Base-by-base conservation (phyloP, 2,113 vertebrate genomes). In the Corythoichthys intestinalis region DNA sequence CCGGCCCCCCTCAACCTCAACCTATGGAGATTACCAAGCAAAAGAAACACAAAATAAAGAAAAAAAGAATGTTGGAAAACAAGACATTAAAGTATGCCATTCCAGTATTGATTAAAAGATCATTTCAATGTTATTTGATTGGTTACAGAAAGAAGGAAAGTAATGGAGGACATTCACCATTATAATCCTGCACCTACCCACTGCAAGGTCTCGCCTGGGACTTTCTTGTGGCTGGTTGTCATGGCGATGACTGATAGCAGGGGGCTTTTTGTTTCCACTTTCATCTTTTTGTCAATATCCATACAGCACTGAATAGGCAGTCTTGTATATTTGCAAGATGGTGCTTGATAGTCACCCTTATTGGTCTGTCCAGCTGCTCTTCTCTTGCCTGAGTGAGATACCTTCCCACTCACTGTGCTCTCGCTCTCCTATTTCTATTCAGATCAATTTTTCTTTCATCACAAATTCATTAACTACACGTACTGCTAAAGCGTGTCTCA, bases 161-260 rank as follows among this genome's bases (percentile, higher is more conserved):
- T 68, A 81, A 86, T 86, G 65, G 83, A 83, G 89, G 86, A 83
- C 89, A 85, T 66, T 53, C 72, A 74, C 72, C 69, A 66, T 65
- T 76, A 70, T 66, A 71, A 85, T 84, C 89, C 80, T 76, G 62
- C 80, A 84, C 78, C 80, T 79, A 74, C 57, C 75, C 80, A 73
- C 75, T 65, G 78, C 83, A 67, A 71, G 38, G 77, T 75, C 74
- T 79, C 89, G 86, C 83, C 65, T 67, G 88, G 86, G 88, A 89
- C 81, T 85, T 86, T 91, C 88, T 88, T 78, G 85, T 90, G 83
- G 85, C 76, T 85, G 78, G 90, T 92, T 64, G 83, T 79, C 89
- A 92, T 91, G 86, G 91, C 85, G 91, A 92, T 89, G 74, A 79
- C 76, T 17, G 77, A 75, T 78, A 68, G 73, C 78, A 73, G 76